phyloP scores from a whole-genome alignment of 1,140 invertebrate genomes.

The Riptortus pedestris region DNA sequence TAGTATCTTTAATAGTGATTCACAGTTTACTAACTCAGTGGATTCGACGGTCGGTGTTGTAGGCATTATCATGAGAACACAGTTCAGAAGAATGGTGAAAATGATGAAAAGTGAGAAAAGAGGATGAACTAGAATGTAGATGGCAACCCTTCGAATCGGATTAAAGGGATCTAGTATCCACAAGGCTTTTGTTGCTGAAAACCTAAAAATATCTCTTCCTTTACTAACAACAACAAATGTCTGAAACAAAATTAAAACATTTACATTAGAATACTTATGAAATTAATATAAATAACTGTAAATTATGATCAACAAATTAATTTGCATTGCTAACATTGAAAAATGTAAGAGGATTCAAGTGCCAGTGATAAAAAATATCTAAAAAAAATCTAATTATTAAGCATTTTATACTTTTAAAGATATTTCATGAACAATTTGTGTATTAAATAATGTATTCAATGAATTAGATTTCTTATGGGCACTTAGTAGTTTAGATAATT shows the following conservation, averaged over 20 bases:
- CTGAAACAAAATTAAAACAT: conserved; percentile 50
- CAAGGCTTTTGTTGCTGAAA: conserved; percentile 90
- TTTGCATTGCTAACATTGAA: no score
- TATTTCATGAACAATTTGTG: no score
- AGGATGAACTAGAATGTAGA: conserved; percentile 95
- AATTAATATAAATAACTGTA: background rate
- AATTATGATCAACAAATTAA: no score
- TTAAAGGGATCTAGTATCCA: conserved; percentile 94
- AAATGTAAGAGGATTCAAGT: no score
- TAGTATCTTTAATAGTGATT: no score
- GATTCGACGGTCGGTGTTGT: conserved; percentile 84
- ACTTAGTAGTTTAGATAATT: no score
- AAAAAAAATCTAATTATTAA: no score
- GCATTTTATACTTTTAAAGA: no score
- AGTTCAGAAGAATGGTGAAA: conserved; percentile 93
- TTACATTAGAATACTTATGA: background rate
- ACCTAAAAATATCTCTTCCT: conserved; percentile 97
- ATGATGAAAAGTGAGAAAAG: conserved; percentile 96
- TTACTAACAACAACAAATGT: conserved; percentile 97
- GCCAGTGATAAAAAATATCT: no score
- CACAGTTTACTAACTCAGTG: conserved; percentile 97
- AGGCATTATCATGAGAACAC: conserved; percentile 96
- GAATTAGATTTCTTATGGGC: no score
- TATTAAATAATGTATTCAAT: no score
- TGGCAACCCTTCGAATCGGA: conserved; percentile 89